Evolutionary conservation across 2,888 invertebrate species (phyloP), one percentile per base, ranked within the genome.

Genomic region (Adineta ricciae): DNA sequence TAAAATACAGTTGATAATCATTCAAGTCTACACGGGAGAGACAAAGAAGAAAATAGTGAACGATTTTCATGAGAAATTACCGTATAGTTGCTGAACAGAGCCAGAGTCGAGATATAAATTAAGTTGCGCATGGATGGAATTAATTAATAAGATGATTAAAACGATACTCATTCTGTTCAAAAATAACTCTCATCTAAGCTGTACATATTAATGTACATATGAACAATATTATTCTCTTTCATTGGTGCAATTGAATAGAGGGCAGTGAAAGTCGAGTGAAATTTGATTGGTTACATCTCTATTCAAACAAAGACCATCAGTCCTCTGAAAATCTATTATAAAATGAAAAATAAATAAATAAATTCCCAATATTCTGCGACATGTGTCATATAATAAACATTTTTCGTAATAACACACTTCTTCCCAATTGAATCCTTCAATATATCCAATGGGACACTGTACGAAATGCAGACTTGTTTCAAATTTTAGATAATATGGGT

Each of bases 401-500:
- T 64, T 50, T 50, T 50, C 50, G 50, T 50, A 50, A 50, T 50
- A 50, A 50, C 50, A 50, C 14, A 19, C 19, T 50, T 50, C 9
- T 50, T 19, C 50, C 50, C 50, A 50, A 16, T 16, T 9, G 9
- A 2, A 16, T 19, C 50, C 3, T 50, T 16, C 3, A 50, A 50
- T 50, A 50, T 50, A 50, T 50, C 2, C 19, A 19, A 50, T 16
- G 27, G n/a, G 27, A 56, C 4, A n/a, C 9, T 54, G 24, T n/a
- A 7, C 14, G 0, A 5, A 7, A 56, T 2, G 16, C n/a, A 16
- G 2, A 4, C 1, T 8, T 32, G 0, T 64, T 36, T 41, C 7
- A 11, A 38, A 36, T 36, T 85, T 14, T 72, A 32, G 32, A 32
- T 11, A 85, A 82, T 41, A 98, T 98, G 98, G 98, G 98, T 89